These are phyloP conservation scores for Myopa testacea DNA, from an alignment of 2,888 invertebrate species.

Conservation along the genomic window DNA sequence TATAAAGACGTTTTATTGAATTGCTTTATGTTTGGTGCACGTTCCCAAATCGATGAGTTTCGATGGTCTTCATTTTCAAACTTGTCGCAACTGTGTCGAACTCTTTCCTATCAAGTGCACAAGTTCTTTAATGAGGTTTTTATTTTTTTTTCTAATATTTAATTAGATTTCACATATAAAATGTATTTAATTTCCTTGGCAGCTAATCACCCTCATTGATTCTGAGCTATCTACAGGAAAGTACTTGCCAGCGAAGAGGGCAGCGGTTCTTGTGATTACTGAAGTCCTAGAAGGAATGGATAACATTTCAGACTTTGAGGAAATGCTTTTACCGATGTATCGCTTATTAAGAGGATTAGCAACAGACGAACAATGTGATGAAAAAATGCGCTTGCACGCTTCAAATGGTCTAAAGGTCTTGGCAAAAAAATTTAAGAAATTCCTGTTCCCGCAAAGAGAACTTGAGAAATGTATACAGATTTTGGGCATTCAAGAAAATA, in stretches of 20 bases:
- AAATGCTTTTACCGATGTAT: slow-evolving; percentile 66
- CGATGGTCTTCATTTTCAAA: slow-evolving; percentile 66
- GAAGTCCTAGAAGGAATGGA: slow-evolving; percentile 65
- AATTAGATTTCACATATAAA: neutral
- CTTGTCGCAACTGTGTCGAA: slow-evolving; percentile 62
- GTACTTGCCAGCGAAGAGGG: slow-evolving; percentile 65
- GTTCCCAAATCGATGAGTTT: slow-evolving; percentile 60
- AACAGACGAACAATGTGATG: slow-evolving; percentile 57
- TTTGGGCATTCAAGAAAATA: slow-evolving; percentile 58
- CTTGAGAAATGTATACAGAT: slow-evolving; percentile 63
- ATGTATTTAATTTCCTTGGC: neutral
- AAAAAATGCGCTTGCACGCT: slow-evolving; percentile 64
- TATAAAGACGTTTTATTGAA: slow-evolving; percentile 63
- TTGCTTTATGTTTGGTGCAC: slow-evolving; percentile 62
- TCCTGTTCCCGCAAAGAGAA: slow-evolving; percentile 54
- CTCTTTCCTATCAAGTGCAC: slow-evolving; percentile 65
- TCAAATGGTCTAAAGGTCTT: slow-evolving; percentile 61
- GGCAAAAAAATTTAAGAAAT: slow-evolving; percentile 60
- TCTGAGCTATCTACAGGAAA: slow-evolving; percentile 58
- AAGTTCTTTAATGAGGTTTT: slow-evolving; percentile 65
- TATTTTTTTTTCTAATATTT: neutral
- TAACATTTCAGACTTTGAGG: slow-evolving; percentile 63
- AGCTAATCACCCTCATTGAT: slow-evolving; percentile 58
- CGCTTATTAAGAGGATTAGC: slow-evolving; percentile 58
- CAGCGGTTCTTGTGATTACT: slow-evolving; percentile 62